Evolutionary conservation across 2,797 vertebrate genomes (phyloP).

Genomic region (Cryptoblepharus egeriae): DNA sequence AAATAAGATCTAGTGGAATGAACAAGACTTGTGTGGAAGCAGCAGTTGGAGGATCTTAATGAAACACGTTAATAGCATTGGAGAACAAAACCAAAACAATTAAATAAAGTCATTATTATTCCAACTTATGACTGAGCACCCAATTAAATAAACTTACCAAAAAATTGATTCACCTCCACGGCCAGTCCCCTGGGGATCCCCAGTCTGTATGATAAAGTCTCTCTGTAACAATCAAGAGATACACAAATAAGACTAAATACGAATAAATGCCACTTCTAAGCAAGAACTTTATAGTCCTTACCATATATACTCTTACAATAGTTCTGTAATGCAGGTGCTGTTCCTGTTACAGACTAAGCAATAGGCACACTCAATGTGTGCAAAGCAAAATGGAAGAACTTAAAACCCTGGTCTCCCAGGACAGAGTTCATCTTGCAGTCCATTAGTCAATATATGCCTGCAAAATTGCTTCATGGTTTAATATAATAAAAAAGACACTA

Average conservation of each 20-base stretch:
- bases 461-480: too few species aligned
- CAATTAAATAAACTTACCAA: constrained; percentile 78
- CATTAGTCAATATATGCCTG: neutral
- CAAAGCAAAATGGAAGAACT: neutral
- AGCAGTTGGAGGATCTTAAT: neutral
- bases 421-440: neutral
- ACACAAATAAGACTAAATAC: neutral
- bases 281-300: neutral
- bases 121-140: neutral
- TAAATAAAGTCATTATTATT: fast-evolving
- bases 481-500: neutral
- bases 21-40: neutral
- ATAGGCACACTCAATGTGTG: neutral
- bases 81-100: neutral
- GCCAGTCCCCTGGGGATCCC: constrained; percentile 93
- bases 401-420: neutral
- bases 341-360: too few species aligned
- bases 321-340: neutral
- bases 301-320: neutral
- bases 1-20: neutral
- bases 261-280: neutral
- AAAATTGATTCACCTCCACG: constrained; percentile 94
- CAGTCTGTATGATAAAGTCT: constrained; percentile 95
- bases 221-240: constrained; percentile 79
- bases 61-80: neutral